A percentile compares a stretch with the other conserved stretches of the same genome.
Conservation (phyloP, 2,888 invertebrate species). For the Seira sanloemensis region DNA sequence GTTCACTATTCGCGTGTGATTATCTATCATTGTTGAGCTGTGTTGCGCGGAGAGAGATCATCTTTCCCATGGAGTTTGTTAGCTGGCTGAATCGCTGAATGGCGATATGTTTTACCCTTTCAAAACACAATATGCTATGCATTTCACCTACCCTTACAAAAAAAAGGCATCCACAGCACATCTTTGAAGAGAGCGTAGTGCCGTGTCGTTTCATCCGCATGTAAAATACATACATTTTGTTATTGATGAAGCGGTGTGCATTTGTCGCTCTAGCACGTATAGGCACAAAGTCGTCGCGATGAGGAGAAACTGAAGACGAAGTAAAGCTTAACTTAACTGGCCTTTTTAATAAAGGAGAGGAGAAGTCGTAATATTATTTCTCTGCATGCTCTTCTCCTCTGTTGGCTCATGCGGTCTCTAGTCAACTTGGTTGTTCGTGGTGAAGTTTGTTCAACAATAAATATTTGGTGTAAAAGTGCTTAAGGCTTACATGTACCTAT, state of each 20-base stretch:
- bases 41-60: background rate
- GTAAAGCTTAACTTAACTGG: background rate
- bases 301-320: background rate
- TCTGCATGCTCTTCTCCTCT: no score
- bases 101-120: no score
- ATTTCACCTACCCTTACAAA: background rate
- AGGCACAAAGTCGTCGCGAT: background rate
- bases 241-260: constrained; percentile 2
- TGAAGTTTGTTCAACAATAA: background rate
- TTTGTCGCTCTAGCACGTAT: background rate
- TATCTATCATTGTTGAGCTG: background rate
- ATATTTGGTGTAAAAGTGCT: constrained; percentile 10
- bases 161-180: background rate
- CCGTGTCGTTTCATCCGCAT: background rate
- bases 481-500: background rate
- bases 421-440: background rate
- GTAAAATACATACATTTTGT: no score
- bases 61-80: constrained; percentile 1
- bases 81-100: no score
- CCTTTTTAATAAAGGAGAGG: background rate
- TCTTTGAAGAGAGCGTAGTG: background rate
- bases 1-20: constrained; percentile 7
- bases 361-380: no score
- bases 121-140: background rate
- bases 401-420: background rate